Evolutionary conservation across 2,113 vertebrate species (phyloP).

Genomic region (Chiloscyllium plagiosum): DNA sequence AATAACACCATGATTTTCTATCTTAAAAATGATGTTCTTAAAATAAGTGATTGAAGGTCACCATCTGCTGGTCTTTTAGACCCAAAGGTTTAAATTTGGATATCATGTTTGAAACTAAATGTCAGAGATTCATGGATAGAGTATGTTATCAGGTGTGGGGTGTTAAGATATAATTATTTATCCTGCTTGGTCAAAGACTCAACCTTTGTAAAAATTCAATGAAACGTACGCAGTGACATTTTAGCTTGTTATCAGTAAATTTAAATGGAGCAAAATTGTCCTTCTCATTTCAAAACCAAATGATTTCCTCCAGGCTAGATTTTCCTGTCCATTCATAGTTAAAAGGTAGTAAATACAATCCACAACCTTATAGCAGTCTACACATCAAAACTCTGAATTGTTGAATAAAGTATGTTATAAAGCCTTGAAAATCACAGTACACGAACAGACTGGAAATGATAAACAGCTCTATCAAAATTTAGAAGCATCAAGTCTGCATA

Average conservation of each 20-base stretch:
- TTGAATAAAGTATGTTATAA: not conserved
- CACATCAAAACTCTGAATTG: not conserved
- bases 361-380: not conserved
- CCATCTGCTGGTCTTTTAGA: not conserved
- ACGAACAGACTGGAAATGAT: not conserved
- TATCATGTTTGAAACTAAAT: constrained; percentile 10
- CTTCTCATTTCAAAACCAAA: not conserved
- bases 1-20: not conserved
- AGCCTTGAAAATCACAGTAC: not conserved
- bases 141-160: not conserved
- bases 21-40: not conserved
- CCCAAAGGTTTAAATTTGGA: not conserved
- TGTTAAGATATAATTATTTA: not conserved
- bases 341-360: not conserved
- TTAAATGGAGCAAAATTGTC: not conserved
- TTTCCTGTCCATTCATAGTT: not conserved
- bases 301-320: not conserved
- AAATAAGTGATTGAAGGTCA: not conserved
- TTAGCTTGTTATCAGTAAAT: not conserved
- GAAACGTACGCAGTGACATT: not conserved
- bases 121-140: not conserved
- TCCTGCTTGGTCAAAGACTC: not conserved
- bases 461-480: not conserved
- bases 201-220: not conserved
- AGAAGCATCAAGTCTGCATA: not conserved